Evolutionary conservation across 2,888 invertebrate genomes (phyloP).

Genomic region (Andrena camellia): DNA sequence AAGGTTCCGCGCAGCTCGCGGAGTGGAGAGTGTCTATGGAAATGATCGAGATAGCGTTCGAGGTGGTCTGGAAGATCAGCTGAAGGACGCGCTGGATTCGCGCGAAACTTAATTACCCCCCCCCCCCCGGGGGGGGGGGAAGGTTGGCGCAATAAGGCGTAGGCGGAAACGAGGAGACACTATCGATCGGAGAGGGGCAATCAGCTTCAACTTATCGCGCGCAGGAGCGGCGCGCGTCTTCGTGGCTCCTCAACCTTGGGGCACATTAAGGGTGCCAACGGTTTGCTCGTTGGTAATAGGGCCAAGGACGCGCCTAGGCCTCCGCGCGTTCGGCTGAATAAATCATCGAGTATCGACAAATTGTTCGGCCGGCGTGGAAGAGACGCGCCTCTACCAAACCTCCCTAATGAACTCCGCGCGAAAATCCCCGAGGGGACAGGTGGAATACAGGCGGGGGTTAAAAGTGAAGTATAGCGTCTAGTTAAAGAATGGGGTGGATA

Average conservation of each 20-base stretch:
- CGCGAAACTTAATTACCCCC: neutral
- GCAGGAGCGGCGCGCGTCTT: conserved; percentile 23
- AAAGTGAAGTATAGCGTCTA: too few relatives aligned
- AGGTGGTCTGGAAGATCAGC: neutral
- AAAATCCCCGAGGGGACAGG: too few relatives aligned
- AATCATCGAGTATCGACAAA: conserved; percentile 51
- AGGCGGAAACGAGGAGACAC: conserved; percentile 3
- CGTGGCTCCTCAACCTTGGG: conserved; percentile 46
- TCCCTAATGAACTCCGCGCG: too few relatives aligned
- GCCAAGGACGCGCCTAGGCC: conserved; percentile 41
- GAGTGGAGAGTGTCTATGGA: neutral
- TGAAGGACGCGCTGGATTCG: neutral
- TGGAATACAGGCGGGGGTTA: too few relatives aligned
- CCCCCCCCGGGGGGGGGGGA: too few relatives aligned
- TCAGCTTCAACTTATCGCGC: conserved; percentile 54
- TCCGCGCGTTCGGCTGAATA: conserved; percentile 48
- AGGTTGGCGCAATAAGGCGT: neutral
- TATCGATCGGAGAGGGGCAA: conserved; percentile 55
- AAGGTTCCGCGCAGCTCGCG: neutral
- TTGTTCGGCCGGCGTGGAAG: conserved; percentile 5
- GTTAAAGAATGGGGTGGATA: too few relatives aligned
- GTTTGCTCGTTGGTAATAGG: conserved; percentile 40
- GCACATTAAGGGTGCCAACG: conserved; percentile 47
- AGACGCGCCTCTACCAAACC: neutral
- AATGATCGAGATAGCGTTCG: neutral